Percentiles rank a stretch among this genome's conserved stretches.
Evolutionary conservation across 2,113 vertebrate genomes (phyloP).

Genomic region (Etia nguti): DNA sequence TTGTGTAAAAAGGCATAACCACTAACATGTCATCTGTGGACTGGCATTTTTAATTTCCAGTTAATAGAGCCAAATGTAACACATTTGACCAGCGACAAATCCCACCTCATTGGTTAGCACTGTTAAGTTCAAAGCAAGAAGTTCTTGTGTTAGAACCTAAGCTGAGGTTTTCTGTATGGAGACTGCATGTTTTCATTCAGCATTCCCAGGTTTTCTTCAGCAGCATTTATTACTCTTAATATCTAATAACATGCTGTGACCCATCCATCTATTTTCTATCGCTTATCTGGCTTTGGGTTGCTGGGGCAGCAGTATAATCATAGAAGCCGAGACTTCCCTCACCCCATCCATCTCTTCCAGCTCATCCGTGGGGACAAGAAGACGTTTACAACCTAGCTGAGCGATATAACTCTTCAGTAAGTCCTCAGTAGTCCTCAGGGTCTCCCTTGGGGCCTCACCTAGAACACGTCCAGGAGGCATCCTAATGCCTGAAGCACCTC

Average conservation of each 20-base stretch:
- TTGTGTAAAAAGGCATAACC: not conserved
- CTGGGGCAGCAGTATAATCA: too few relatives aligned
- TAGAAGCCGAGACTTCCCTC: too few relatives aligned
- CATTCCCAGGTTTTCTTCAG: not conserved
- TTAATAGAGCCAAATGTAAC: not conserved
- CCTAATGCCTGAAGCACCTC: not conserved
- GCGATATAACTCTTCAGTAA: not conserved
- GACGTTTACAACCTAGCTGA: not conserved
- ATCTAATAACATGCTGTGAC: not conserved
- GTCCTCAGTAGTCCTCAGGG: not conserved
- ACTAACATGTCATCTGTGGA: not conserved
- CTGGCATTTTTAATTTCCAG: not conserved
- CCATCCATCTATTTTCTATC: too few relatives aligned
- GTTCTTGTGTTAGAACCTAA: not conserved
- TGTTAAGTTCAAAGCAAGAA: not conserved
- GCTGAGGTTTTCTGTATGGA: not conserved
- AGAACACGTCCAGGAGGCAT: not conserved
- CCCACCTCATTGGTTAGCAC: not conserved
- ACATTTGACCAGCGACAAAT: not conserved
- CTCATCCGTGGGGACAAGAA: not conserved
- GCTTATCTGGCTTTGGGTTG: too few relatives aligned
- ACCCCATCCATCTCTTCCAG: not conserved
- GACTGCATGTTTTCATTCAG: not conserved
- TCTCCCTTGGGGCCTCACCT: not conserved
- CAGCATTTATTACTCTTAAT: not conserved